Percentiles rank a stretch among this genome's conserved stretches.
These are phyloP conservation scores for Gobio gobio DNA, from an alignment of 2,113 vertebrate species.

Conservation along the genomic window DNA sequence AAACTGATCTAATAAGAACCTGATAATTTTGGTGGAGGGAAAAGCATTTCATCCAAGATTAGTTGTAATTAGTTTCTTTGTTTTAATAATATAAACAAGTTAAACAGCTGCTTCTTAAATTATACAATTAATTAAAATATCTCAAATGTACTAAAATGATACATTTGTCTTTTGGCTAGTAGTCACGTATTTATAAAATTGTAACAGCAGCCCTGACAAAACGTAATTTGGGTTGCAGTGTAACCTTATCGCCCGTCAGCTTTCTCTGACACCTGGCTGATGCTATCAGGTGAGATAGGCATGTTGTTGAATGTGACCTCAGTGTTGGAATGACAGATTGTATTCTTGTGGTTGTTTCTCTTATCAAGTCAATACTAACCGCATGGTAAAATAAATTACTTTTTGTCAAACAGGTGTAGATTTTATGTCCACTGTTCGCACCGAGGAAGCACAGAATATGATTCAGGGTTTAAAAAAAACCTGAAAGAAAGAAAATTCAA, in stretches of 20 bases:
- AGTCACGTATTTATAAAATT: constrained; percentile 47
- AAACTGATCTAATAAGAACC: not conserved
- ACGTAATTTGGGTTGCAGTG: constrained; percentile 53
- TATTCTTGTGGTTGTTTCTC: constrained; percentile 48
- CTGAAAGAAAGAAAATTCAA: not conserved
- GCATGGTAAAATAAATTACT: constrained; percentile 48
- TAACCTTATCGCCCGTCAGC: constrained; percentile 37
- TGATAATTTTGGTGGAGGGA: not conserved
- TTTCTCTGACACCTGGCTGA: constrained; percentile 56
- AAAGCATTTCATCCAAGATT: not conserved
- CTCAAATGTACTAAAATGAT: not conserved
- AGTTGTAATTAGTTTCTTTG: not conserved
- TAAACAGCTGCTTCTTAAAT: not conserved
- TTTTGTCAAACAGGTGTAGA: constrained; percentile 38
- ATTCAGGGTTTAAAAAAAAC: not conserved
- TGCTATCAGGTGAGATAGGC: constrained; percentile 63
- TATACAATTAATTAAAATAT: not conserved
- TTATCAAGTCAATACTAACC: constrained; percentile 43
- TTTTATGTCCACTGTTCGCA: constrained; percentile 7
- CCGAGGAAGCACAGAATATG: not conserved
- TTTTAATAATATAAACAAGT: not conserved
- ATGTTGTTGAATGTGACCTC: constrained; percentile 56
- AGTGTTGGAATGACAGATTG: constrained; percentile 61
- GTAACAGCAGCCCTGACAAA: constrained; percentile 45
- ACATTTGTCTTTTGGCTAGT: not conserved